Conservation (phyloP, 2,113 vertebrate species). For the Australoheros scitulus region DNA sequence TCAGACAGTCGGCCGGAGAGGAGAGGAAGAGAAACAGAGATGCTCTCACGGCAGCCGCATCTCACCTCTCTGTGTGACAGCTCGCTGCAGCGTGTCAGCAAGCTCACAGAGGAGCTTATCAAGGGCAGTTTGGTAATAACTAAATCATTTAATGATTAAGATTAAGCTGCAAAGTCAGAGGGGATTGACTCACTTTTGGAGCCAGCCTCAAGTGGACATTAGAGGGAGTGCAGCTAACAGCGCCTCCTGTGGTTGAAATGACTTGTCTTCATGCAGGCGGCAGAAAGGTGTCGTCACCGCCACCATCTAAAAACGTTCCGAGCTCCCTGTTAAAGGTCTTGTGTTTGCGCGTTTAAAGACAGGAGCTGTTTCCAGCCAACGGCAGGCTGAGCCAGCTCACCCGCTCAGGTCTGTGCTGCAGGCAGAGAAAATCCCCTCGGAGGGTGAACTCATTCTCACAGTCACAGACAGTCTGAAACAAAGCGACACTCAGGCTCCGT, state of each 20-base stretch:
- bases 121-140: no score
- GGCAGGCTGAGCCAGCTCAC: not conserved
- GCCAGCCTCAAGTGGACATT: no score
- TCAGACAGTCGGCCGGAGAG: constrained; percentile 1
- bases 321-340: no score
- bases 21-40: not conserved
- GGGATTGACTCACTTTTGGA: no score
- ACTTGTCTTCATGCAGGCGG: not conserved
- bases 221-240: no score
- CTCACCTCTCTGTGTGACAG: not conserved
- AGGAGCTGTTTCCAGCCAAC: constrained; percentile 12
- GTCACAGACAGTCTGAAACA: constrained; percentile 10
- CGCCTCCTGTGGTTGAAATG: not conserved
- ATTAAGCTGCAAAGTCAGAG: no score
- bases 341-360: not conserved
- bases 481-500: constrained; percentile 36
- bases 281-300: not conserved
- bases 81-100: not conserved
- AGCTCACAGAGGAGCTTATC: no score
- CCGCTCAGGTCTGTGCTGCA: not conserved
- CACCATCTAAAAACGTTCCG: not conserved
- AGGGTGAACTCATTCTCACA: not conserved
- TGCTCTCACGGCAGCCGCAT: not conserved
- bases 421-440: not conserved
- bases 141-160: no score